Percentiles rank a stretch among this genome's conserved stretches.
phyloP scores from a whole-genome alignment of 2,797 vertebrate genomes.

The Molossus alvarezi region DNA sequence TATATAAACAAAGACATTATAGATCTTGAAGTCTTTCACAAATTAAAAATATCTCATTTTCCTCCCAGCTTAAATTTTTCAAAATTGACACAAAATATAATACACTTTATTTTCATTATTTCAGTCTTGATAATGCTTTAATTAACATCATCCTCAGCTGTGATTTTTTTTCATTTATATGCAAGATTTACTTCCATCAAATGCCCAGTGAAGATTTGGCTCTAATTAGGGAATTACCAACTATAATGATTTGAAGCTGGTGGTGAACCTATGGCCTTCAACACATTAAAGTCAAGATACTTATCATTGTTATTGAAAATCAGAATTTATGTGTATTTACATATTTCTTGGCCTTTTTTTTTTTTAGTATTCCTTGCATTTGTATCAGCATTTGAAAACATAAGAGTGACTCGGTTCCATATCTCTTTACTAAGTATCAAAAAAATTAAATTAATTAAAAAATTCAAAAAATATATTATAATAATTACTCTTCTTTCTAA shows the following conservation, averaged over 20 bases:
- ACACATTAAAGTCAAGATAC: conserved; percentile 23
- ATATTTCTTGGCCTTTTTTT: not conserved
- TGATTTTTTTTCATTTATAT: conserved; percentile 46
- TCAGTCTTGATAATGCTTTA: conserved; percentile 42
- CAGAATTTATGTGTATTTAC: not conserved
- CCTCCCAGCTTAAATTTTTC: not conserved
- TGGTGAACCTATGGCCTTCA: not conserved
- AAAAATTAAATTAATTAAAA: conserved; percentile 13
- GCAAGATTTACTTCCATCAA: conserved; percentile 41
- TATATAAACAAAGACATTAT: conserved; percentile 46
- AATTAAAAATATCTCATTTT: conserved; percentile 39
- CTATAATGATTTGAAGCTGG: conserved; percentile 28
- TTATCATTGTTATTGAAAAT: conserved; percentile 44
- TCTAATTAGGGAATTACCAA: conserved; percentile 30
- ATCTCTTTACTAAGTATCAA: conserved; percentile 22
- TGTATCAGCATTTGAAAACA: conserved; percentile 14
- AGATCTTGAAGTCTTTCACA: not conserved
- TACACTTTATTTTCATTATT: conserved; percentile 30
- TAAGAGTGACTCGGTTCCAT: not conserved
- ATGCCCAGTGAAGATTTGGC: not conserved
- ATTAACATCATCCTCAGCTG: conserved; percentile 27
- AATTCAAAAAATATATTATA: not conserved
- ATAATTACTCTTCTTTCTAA: not conserved
- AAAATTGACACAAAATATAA: conserved; percentile 17
- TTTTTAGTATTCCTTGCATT: not conserved